Percentiles rank a stretch among this genome's conserved stretches.
phyloP scores from a whole-genome alignment of 2,113 vertebrate species.

The Trogon surrucura region DNA sequence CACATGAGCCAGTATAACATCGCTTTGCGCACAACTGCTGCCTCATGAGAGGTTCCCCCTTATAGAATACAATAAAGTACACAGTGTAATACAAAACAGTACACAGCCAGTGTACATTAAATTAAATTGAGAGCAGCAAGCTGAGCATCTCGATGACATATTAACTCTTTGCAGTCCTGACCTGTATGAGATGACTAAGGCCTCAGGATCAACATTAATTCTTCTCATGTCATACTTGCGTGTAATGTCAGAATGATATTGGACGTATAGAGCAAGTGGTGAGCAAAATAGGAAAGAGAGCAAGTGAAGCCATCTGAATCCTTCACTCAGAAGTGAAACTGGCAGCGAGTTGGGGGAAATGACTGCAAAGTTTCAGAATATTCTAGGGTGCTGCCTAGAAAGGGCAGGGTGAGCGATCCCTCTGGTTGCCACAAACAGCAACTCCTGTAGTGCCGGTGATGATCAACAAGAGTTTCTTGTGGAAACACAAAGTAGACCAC shows the following conservation, averaged over 20 bases:
- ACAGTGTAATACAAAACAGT: background rate
- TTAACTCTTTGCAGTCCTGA: background rate
- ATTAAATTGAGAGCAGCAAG: background rate
- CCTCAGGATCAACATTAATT: background rate
- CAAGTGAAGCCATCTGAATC: background rate
- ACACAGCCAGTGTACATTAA: background rate
- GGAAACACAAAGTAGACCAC: slow-evolving; percentile 17
- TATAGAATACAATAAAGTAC: background rate
- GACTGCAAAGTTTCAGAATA: background rate
- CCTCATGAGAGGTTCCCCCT: background rate
- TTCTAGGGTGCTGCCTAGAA: background rate
- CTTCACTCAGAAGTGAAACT: background rate
- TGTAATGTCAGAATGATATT: background rate
- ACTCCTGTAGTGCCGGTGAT: background rate
- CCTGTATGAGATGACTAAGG: background rate
- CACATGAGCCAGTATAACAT: background rate
- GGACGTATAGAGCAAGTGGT: background rate
- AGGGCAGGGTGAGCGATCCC: background rate
- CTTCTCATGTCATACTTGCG: background rate
- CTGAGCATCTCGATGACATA: background rate
- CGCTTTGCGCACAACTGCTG: background rate
- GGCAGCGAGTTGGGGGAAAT: background rate
- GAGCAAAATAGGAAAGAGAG: background rate
- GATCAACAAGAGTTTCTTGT: slow-evolving; percentile 17
- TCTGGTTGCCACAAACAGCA: background rate